phyloP scores from a whole-genome alignment of 2,888 invertebrate species.

The Seira ritae region DNA sequence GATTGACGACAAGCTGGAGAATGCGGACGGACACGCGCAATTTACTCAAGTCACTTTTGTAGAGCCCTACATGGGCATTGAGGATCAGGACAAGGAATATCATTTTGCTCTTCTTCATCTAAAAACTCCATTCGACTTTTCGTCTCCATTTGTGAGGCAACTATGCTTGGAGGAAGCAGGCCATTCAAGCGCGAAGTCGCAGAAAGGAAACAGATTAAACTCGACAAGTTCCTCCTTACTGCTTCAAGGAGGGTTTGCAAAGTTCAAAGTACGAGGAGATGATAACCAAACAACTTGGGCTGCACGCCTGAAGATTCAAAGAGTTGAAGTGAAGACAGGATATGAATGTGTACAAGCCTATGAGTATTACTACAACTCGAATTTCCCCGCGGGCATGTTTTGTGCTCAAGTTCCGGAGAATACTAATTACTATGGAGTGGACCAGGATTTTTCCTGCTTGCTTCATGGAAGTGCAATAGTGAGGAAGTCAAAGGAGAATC shows the following conservation, averaged over 20 bases:
- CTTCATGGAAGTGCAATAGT: conserved; percentile 62
- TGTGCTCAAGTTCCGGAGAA: conserved; percentile 56
- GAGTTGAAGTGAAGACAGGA: conserved; percentile 53
- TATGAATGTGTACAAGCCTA: conserved; percentile 65
- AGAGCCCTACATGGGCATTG: conserved; percentile 58
- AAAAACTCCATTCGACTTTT: conserved; percentile 63
- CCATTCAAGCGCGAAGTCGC: conserved; percentile 16
- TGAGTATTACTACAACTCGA: conserved; percentile 61
- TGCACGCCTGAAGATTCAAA: conserved; percentile 48
- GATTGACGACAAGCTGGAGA: conserved; percentile 50
- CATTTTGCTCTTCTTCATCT: conserved; percentile 66
- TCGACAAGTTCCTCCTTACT: conserved; percentile 38
- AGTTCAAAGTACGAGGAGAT: conserved; percentile 45
- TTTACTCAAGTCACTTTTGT: conserved; percentile 64
- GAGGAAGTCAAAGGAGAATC: conserved; percentile 44
- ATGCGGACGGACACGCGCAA: conserved; percentile 59
- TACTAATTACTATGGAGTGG: background rate
- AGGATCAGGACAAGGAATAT: conserved; percentile 59
- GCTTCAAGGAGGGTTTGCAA: conserved; percentile 64
- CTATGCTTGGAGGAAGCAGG: conserved; percentile 53
- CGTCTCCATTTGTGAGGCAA: conserved; percentile 58
- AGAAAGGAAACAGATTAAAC: conserved; percentile 15
- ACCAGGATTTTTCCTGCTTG: conserved; percentile 56
- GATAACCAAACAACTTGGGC: conserved; percentile 47
- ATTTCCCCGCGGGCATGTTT: conserved; percentile 65